These are phyloP conservation scores for Channa argus DNA, from an alignment of 2,113 vertebrate genomes.

Conservation along the genomic window DNA sequence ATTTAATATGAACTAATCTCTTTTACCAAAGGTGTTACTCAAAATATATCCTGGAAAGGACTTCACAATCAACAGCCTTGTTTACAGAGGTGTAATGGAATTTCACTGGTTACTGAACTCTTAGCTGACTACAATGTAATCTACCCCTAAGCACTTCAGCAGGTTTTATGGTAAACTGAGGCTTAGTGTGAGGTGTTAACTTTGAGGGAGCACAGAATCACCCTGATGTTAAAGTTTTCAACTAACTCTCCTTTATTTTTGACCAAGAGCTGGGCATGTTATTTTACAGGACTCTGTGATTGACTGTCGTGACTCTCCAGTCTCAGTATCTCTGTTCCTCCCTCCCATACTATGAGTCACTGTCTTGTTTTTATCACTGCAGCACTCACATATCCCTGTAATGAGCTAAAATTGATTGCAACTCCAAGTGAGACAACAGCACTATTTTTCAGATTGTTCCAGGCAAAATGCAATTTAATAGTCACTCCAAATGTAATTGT, in stretches of 20 bases:
- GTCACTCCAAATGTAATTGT: neutral
- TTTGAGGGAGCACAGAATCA: neutral
- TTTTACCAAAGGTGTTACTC: neutral
- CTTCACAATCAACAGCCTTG: neutral
- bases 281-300: conserved; percentile 5
- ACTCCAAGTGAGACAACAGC: conserved; percentile 30
- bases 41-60: neutral
- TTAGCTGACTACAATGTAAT: neutral
- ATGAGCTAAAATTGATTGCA: conserved; percentile 48
- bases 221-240: neutral
- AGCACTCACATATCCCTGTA: conserved; percentile 21
- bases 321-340: conserved; percentile 2
- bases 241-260: conserved; percentile 17
- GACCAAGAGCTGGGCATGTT: conserved; percentile 3
- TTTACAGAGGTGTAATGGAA: neutral
- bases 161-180: conserved; percentile 12
- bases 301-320: neutral
- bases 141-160: conserved; percentile 24
- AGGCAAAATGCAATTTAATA: conserved; percentile 19
- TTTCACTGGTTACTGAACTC: conserved; percentile 7
- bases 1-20: neutral
- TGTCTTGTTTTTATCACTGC: conserved; percentile 36
- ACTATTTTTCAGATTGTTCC: conserved; percentile 16
- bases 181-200: conserved; percentile 24
- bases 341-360: conserved; percentile 37